Percentiles rank a stretch among this genome's conserved stretches.
These are phyloP conservation scores for Ellobius talpinus DNA, from an alignment of 2,113 vertebrate genomes.

Conservation along the genomic window DNA sequence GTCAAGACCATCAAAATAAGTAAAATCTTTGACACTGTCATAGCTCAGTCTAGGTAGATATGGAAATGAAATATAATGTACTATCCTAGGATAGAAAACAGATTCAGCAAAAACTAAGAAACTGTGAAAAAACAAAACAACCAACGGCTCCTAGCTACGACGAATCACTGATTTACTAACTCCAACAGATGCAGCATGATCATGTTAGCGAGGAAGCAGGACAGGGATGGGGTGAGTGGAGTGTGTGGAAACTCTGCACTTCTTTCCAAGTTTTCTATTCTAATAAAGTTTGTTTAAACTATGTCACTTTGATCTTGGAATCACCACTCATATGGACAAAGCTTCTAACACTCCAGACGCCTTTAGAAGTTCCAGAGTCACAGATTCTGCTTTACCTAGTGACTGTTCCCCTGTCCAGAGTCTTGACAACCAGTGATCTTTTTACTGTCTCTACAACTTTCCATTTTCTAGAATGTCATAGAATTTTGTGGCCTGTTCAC, in stretches of 20 bases:
- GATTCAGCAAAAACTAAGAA: slow-evolving; percentile 42
- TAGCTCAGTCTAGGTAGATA: not conserved
- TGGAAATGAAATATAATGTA: not conserved
- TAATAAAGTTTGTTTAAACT: not conserved
- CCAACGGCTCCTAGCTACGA: not conserved
- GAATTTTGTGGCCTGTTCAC: not conserved
- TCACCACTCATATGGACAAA: not conserved
- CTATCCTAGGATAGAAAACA: not conserved
- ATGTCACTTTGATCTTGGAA: not conserved
- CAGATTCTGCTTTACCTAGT: not conserved
- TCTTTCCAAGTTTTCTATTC: not conserved
- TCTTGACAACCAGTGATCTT: not conserved
- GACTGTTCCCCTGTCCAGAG: not conserved
- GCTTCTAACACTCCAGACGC: not conserved
- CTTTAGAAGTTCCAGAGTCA: slow-evolving; percentile 10
- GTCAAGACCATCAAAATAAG: not conserved
- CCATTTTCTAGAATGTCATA: not conserved
- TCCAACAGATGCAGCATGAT: not conserved
- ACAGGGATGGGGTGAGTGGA: not conserved
- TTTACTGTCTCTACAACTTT: not conserved
- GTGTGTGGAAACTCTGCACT: not conserved
- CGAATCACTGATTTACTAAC: not conserved
- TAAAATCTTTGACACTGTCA: slow-evolving; percentile 28
- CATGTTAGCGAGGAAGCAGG: not conserved
- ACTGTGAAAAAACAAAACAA: slow-evolving; percentile 1